Evolutionary conservation across 2,888 invertebrate genomes (phyloP), one percentile per base, ranked within the genome.

Genomic region (Sceliomorpha sp.): DNA sequence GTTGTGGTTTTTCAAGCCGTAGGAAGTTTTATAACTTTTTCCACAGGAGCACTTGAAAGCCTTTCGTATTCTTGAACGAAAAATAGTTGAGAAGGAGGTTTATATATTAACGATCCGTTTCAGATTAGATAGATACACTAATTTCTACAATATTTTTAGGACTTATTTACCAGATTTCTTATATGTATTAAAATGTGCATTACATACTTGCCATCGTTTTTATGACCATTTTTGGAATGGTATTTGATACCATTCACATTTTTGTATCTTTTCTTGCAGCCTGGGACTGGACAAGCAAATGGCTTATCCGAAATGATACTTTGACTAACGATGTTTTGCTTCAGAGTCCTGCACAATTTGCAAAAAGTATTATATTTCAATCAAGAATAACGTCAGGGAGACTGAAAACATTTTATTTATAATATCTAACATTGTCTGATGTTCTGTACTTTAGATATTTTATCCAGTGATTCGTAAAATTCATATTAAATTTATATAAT

Each of bases 201-300:
- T n/a, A n/a, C 93, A 91, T 86, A 94, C 94, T 93, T 94, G 87
- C 93, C 93, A 80, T 95, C 94, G 87, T 94, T 94, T 89, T 95
- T 94, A 88, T 96, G 96, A 5, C 95, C 95, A 87, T 95, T 95
- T 88, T 95, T 94, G 34, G 94, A 94, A 89, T 96, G 96, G 88
- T 96, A 96, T 85, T 95, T 96, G 82, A 96, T 95, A 56, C 96
- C 96, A 88, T 96, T 96, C 58, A 95, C 93, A 86, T 96, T 96
- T 88, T 96, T 96, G 89, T 96, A 96, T 32, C 94, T 91, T 85
- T 96, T 96, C 88, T 94, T 94, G 89, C 96, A 96, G 39, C 95
- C 95, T 44, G 95, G 95, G 63, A 96, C 94, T 0, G 95, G 95
- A 86, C 96, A 96, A 4, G 93, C 94, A 89, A 94, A 95, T 0